Base-by-base conservation (phyloP, 2,888 invertebrate species). In the Lepidochitona cinerea region DNA sequence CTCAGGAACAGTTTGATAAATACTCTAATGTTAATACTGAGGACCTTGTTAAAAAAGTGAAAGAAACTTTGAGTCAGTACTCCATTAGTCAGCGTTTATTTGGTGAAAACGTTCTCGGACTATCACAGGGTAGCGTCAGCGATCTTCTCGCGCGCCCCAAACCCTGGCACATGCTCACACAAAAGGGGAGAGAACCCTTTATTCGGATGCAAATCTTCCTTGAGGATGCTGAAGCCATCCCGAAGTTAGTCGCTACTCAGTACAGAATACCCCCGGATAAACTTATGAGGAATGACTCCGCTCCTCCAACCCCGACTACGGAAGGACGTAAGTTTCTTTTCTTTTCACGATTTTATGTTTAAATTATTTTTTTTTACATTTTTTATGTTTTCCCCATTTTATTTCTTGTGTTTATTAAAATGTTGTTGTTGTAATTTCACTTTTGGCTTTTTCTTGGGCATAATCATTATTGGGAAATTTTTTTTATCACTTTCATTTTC, bases 81-180 rank as follows among this genome's bases (percentile, higher is more conserved):
- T 91, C 91, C 33, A 92, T 99, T 88, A 98, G 98, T 86, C 99
- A 99, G 92, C 94, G 99, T 82, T 93, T 99, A 68, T 99, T 99
- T 89, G 99, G 99, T 9, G 99, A 99, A 91, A 97, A 96, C 0
- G 98, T 99, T n/a, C 93, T 99, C 75, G 91, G 91, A 4, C 81
- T 91, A 71, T 90, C 90, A 23, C 91, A 91, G 78, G 99, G 99
- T 49, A 97, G 97, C 4, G 99, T 99, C 0, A 98, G 98, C 66
- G 99, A 99, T 91, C 93, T 99, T 54, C 92, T 99, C 79, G 99
- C 99, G 33, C 92, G 99, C 70, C 99, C 99, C 41, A 99, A 99
- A 90, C 97, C 98, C 0, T 99, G 99, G 99, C 97, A 97, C 89
- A 98, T 98, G 97, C 93, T 99, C 68, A 99, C 99, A 18, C 98